Evolutionary conservation across 2,797 vertebrate genomes (phyloP).

Genomic region (Danio aesculapii): DNA sequence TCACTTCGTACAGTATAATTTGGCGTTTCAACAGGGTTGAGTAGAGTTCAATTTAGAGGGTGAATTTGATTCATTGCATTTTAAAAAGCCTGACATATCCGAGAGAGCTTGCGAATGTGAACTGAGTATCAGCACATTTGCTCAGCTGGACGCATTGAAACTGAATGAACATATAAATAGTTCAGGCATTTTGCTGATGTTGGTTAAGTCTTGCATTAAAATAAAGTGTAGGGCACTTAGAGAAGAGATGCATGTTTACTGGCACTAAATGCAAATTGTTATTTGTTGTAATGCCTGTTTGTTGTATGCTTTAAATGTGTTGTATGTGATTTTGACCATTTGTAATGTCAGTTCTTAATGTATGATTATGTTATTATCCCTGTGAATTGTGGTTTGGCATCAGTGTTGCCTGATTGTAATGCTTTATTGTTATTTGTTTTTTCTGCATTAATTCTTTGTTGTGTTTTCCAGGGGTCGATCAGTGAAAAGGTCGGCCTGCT

Average conservation of each 20-base stretch:
- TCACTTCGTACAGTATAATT: slow-evolving; percentile 1
- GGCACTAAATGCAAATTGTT: neutral
- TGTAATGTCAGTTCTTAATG: neutral
- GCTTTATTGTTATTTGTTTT: neutral
- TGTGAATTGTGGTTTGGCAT: neutral
- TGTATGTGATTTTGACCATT: neutral
- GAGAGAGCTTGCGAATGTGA: slow-evolving; percentile 22
- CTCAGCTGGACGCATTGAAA: slow-evolving; percentile 14
- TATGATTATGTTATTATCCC: neutral
- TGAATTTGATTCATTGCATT: slow-evolving; percentile 10
- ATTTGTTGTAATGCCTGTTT: neutral
- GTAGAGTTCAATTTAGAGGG: slow-evolving; percentile 18
- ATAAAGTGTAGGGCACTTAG: neutral
- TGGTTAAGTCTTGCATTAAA: neutral
- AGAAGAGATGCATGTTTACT: neutral
- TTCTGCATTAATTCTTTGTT: slow-evolving; percentile 6
- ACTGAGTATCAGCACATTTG: slow-evolving; percentile 34
- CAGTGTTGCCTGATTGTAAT: neutral
- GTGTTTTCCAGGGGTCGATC: slow-evolving; percentile 77
- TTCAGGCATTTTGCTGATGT: slow-evolving; percentile 5
- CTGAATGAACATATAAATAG: slow-evolving; percentile 2
- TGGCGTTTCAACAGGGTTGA: slow-evolving; percentile 14
- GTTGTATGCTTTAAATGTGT: neutral
- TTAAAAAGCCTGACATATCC: slow-evolving; percentile 25
- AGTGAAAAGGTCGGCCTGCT: slow-evolving; percentile 82